Percentiles rank a stretch among this genome's conserved stretches.
phyloP scores from a whole-genome alignment of 1,140 invertebrate genomes.

The Zophobas atratus region DNA sequence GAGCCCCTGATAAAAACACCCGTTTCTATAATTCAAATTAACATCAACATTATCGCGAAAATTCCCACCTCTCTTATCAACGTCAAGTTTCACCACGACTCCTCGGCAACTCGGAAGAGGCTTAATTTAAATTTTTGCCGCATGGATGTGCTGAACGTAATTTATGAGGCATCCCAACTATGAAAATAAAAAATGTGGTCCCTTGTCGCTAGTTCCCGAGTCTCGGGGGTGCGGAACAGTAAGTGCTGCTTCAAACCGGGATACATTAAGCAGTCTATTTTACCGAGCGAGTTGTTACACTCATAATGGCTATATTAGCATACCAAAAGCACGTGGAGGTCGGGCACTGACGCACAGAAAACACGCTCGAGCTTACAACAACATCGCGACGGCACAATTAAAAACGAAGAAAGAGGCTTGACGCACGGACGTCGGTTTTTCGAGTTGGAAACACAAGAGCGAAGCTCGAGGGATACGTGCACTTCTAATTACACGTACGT shows the following conservation, averaged over 20 bases:
- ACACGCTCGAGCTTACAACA: neutral
- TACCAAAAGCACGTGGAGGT: constrained; percentile 38
- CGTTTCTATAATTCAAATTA: no score
- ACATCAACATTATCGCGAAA: no score
- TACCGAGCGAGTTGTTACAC: constrained; percentile 32
- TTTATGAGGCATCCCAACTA: neutral
- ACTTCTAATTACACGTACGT: no score
- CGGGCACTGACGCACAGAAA: constrained; percentile 21
- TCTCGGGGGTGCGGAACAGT: neutral
- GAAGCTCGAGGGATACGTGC: no score
- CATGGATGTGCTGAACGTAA: neutral
- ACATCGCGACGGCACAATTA: constrained; percentile 11
- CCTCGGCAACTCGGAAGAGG: neutral
- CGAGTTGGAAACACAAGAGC: no score
- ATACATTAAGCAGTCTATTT: constrained; percentile 42
- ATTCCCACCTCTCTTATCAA: neutral
- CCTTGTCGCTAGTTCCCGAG: constrained; percentile 18
- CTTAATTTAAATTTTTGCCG: neutral
- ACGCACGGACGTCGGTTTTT: neutral
- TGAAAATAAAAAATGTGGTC: constrained; percentile 11
- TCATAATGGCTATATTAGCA: constrained; percentile 45
- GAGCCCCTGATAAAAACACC: neutral
- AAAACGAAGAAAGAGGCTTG: constrained; percentile 1
- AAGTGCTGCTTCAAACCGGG: constrained; percentile 32
- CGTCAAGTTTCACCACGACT: neutral